Base-by-base conservation (phyloP, 92 coral and sea anemone species). In the Paramuricea clavata region DNA sequence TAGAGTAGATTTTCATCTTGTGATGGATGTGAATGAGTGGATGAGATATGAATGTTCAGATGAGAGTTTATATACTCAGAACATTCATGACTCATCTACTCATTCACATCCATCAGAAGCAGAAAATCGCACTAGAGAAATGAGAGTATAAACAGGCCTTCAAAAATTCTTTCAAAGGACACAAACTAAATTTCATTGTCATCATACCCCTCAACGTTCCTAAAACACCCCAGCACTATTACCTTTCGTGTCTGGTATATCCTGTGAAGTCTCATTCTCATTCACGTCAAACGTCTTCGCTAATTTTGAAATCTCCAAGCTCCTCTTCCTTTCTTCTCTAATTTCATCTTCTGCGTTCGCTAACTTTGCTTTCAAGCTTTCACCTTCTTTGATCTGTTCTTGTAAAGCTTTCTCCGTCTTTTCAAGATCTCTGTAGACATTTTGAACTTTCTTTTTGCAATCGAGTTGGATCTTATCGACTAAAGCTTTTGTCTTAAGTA, bases 391-490 rank as follows among this genome's bases (percentile, higher is more conserved):
- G 35, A 13, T 50, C 39, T 76, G 42, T 50, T 76, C 42, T 12
- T 76, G 56, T 15, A 76, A 21, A 12, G n/a, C 39, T 49, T 50
- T 35, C 23, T 49, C 68, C 22, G 4, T 49, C 6, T 23, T 16
- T 27, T 54, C 82, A 54, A 49, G 68, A 12, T 76, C 59, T 39
- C 12, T 54, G 13, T 1, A 42, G 25, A 49, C 9, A 76, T 15
- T 27, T 50, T 76, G 65, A 12, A 76, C 68, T 54, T 76, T 76
- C 44, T 54, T 61, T 35, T 26, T 4, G 17, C 68, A 76, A 12
- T 76, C 82, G 4, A 28, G 12, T 34, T 76, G 41, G 42, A 76
- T 76, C 68, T 76, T 50, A 19, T 76, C 82, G 3, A 76, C 47
- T 61, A 76, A 39, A 33, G 26, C 64, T 21, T 76, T 76, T 16